A percentile compares a stretch with the other conserved stretches of the same genome.
Evolutionary conservation across 2,113 vertebrate genomes (phyloP).

Genomic region (Psilopsiagon aymara): DNA sequence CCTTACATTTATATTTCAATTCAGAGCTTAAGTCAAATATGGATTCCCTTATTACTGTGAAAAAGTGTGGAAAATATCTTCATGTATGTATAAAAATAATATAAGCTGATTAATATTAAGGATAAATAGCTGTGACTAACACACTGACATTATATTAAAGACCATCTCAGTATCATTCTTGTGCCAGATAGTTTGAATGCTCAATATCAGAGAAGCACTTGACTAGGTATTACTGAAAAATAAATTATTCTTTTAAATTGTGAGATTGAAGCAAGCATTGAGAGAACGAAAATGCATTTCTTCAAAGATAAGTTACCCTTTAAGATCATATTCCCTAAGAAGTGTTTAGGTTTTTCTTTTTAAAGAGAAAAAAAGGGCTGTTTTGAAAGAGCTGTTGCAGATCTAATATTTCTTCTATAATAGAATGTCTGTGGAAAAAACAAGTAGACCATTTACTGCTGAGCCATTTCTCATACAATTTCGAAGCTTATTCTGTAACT

Average conservation of each 20-base stretch:
- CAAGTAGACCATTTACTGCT: neutral
- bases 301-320: neutral
- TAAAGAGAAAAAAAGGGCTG: neutral
- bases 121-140: neutral
- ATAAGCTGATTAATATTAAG: constrained; percentile 18
- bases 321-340: neutral
- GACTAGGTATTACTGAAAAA: constrained; percentile 40
- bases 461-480: constrained; percentile 43
- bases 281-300: constrained; percentile 17
- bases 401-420: constrained; percentile 59
- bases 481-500: neutral
- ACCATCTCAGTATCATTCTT: neutral
- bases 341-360: constrained; percentile 42
- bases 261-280: constrained; percentile 51
- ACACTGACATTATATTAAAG: constrained; percentile 7
- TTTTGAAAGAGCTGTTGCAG: constrained; percentile 30
- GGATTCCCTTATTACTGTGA: neutral
- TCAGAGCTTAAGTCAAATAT: neutral
- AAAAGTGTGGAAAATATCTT: neutral
- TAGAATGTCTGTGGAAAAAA: neutral
- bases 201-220: neutral
- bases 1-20: neutral
- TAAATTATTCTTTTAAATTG: constrained; percentile 47
- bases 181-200: neutral
- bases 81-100: neutral